Conservation (phyloP, 2,797 vertebrate species). For the Enteromius trimaculatus region DNA sequence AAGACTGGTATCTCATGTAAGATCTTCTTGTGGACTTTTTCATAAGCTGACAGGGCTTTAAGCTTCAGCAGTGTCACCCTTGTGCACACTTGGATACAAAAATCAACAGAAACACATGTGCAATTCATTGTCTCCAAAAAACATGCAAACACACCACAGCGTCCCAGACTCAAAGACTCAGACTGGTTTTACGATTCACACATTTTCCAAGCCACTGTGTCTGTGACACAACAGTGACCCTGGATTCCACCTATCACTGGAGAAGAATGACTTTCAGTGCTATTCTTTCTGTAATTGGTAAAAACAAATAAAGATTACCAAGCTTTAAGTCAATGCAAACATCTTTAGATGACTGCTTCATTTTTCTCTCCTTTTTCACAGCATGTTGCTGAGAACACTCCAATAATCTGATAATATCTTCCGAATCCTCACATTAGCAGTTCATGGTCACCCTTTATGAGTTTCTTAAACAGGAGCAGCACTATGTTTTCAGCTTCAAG, state of each 20-base stretch:
- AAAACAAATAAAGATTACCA: constrained; percentile 41
- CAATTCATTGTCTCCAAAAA: constrained; percentile 54
- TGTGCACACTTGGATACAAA: constrained; percentile 33
- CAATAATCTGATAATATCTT: constrained; percentile 4
- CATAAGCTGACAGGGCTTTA: constrained; percentile 21
- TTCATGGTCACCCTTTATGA: background rate
- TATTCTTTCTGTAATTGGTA: constrained; percentile 40
- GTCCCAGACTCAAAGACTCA: constrained; percentile 42
- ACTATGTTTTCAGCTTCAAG: background rate
- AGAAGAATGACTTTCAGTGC: constrained; percentile 28
- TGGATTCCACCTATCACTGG: constrained; percentile 25
- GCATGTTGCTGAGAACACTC: background rate
- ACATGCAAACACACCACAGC: constrained; percentile 45
- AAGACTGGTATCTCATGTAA: constrained; percentile 13
- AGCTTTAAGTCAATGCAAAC: background rate
- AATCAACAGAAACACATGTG: constrained; percentile 46
- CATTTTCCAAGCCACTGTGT: constrained; percentile 12
- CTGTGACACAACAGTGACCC: constrained; percentile 36
- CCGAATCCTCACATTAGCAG: background rate
- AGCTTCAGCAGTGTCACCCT: constrained; percentile 51
- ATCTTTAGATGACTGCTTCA: background rate
- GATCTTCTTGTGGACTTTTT: background rate
- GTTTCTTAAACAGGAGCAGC: background rate
- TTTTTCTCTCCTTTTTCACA: background rate
- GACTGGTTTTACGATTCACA: constrained; percentile 14